Evolutionary conservation across 2,113 vertebrate species (phyloP).

Genomic region (Hydrochoerus hydrochaeris): DNA sequence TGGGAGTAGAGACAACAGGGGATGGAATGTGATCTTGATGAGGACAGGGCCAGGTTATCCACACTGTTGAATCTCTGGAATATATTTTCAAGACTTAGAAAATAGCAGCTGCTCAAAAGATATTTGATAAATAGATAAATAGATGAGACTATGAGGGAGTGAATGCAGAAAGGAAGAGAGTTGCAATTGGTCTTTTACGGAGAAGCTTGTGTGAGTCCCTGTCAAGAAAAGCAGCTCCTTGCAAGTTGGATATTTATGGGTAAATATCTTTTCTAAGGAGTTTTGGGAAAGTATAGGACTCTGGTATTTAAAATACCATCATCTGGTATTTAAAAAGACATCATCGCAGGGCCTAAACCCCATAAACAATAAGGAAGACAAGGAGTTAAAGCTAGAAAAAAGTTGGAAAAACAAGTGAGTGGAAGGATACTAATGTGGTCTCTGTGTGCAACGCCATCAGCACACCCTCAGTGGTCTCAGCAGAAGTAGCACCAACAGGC

Average conservation of each 20-base stretch:
- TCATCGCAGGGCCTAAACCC: not conserved
- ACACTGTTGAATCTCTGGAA: not conserved
- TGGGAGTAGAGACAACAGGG: not conserved
- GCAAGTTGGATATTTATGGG: not conserved
- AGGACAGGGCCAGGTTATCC: not conserved
- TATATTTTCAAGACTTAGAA: not conserved
- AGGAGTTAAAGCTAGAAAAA: not conserved
- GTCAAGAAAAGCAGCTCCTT: not conserved
- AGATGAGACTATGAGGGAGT: not conserved
- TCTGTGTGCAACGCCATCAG: not conserved
- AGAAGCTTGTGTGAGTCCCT: not conserved
- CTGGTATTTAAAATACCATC: not conserved
- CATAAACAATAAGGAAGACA: not conserved
- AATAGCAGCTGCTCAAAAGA: not conserved
- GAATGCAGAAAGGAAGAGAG: not conserved
- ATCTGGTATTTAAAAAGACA: not conserved
- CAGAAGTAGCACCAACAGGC: not conserved
- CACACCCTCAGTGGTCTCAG: not conserved
- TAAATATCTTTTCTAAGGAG: not conserved
- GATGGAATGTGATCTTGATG: not conserved
- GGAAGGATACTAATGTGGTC: rapidly evolving
- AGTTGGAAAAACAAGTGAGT: not conserved
- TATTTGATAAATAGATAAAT: not conserved
- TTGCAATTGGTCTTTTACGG: not conserved
- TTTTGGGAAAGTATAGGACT: not conserved